Evolutionary conservation across 2,113 vertebrate species (phyloP), one percentile per base, ranked within the genome.

Genomic region (Xyrauchen texanus): DNA sequence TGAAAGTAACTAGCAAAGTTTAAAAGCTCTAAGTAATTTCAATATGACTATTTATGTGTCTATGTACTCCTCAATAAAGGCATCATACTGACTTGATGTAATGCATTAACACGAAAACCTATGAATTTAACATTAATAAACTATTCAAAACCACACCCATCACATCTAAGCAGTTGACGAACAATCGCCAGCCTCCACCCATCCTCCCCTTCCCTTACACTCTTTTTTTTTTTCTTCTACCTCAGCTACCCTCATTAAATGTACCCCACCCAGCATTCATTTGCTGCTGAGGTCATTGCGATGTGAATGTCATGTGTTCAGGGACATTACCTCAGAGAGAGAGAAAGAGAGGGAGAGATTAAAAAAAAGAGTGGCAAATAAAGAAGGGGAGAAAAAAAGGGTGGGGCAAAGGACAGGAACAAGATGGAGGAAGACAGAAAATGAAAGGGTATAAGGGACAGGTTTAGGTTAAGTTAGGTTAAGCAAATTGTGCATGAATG

Each of bases 251-350:
- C 51, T 66, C 53, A 75, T 45, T 83, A 60, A 82, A 82, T 76
- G 81, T 64, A 81, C 86, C 86, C 78, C 86, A 77, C 86, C 86
- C 78, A 74, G 77, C 77, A 84, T 76, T 68, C 85, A 82, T 86
- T 62, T 79, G 80, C 81, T 82, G 80, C 46, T 91, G 90, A 89
- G 81, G 63, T 90, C 88, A 89, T 88, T 65, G 72, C 55, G 10
- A 57, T 8, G 74, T 83, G 70, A 64, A 65, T 71, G 55, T 45
- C 63, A 62, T 75, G 67, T 51, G 63, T 64, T 65, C 58, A 76
- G 81, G 84, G 81, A 86, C 81, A 85, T 90, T 87, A 87, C 9
- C 68, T 82, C 85, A 83, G 63, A 44, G 9, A 55, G 71, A n/a
- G 63, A 68, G 52, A 61, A 34, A 34, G 21, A 34, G 21, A 34